Percentiles rank a stretch among this genome's conserved stretches.
These are phyloP conservation scores for Gopherus flavomarginatus DNA, from an alignment of 2,113 vertebrate species.

Conservation along the genomic window DNA sequence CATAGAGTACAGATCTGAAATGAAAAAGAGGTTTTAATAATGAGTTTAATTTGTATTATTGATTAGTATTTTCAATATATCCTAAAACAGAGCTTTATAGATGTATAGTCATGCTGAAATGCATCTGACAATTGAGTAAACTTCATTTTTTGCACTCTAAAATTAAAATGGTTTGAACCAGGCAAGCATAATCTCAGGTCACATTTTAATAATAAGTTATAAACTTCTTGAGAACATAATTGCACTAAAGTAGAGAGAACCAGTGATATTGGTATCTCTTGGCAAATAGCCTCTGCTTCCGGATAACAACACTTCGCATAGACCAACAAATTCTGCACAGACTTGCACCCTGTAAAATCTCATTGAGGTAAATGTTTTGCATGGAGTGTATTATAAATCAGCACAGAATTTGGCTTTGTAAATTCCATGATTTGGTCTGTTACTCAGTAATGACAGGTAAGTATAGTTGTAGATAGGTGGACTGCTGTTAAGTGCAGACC, in stretches of 20 bases:
- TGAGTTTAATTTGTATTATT: neutral
- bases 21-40: neutral
- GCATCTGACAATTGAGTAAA: neutral
- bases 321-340: neutral
- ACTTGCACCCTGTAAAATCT: neutral
- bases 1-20: neutral
- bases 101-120: neutral
- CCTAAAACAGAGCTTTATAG: accelerated
- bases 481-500: no score
- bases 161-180: neutral
- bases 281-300: neutral
- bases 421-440: neutral
- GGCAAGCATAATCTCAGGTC: neutral
- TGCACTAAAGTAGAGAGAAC: no score
- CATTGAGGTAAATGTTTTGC: neutral
- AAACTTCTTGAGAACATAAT: no score
- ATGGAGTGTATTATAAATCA: accelerated
- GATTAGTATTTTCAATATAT: neutral
- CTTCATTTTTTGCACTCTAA: neutral
- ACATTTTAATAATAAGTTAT: neutral
- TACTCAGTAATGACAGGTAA: neutral
- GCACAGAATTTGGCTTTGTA: neutral
- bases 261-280: neutral
- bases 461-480: no score
- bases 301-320: neutral